Conservation (phyloP, 2,113 vertebrate species). For the Pavo muticus region DNA sequence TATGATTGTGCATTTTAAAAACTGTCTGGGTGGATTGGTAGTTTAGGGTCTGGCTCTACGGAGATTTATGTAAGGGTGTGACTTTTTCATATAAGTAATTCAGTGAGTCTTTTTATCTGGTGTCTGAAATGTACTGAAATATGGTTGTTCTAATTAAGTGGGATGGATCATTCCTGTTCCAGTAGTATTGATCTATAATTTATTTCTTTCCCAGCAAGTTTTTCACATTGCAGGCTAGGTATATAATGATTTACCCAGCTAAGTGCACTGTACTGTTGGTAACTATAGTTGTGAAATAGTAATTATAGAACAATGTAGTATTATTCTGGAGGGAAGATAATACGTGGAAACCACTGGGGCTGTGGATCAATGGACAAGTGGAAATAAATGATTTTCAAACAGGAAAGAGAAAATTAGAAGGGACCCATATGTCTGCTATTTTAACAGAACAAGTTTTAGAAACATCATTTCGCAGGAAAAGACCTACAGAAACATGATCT, state of each 20-base stretch:
- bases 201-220: constrained; percentile 71
- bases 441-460: neutral
- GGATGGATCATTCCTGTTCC: constrained; percentile 70
- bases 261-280: neutral
- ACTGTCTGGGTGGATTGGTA: neutral
- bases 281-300: neutral
- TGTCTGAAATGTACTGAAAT: constrained; percentile 61
- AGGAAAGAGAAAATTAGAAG: neutral
- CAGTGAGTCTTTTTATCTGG: neutral
- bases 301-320: neutral
- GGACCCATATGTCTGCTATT: neutral
- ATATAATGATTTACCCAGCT: constrained; percentile 60
- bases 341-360: neutral
- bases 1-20: neutral
- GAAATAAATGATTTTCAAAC: neutral
- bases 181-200: constrained; percentile 77
- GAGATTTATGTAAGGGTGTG: constrained; percentile 8
- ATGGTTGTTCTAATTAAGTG: constrained; percentile 72
- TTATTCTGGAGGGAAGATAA: neutral
- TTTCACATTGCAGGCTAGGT: constrained; percentile 57
- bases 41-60: neutral
- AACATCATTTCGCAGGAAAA: neutral
- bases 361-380: neutral
- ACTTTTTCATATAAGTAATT: neutral
- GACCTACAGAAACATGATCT: neutral